Percentiles rank a stretch among this genome's conserved stretches.
phyloP scores from a whole-genome alignment of 2,797 vertebrate species.

The Pristis pectinata region DNA sequence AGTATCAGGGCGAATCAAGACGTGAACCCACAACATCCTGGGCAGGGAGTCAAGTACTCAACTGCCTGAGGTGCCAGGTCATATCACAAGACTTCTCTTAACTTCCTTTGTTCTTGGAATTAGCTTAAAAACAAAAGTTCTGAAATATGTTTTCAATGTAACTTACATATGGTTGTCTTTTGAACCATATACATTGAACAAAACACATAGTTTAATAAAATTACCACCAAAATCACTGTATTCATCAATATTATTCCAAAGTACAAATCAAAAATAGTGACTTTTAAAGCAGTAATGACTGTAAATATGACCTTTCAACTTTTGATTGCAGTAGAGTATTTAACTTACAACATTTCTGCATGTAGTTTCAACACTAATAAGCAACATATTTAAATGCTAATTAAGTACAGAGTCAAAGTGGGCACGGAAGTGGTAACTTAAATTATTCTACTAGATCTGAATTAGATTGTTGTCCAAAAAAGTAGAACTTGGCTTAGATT shows the following conservation, averaged over 20 bases:
- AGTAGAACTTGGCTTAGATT: not conserved
- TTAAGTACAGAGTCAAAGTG: not conserved
- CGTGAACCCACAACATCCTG: slow-evolving; percentile 36
- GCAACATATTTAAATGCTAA: not conserved
- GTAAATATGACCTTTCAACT: not conserved
- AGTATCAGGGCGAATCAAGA: slow-evolving; percentile 21
- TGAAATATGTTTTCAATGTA: slow-evolving; percentile 20
- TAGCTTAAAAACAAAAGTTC: slow-evolving; percentile 14
- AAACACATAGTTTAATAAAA: not conserved
- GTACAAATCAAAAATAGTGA: not conserved
- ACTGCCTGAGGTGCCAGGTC: slow-evolving; percentile 22
- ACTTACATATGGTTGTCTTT: slow-evolving; percentile 6
- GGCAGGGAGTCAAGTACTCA: slow-evolving; percentile 30
- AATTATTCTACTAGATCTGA: not conserved
- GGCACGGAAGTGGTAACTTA: not conserved
- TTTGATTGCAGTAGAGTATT: not conserved
- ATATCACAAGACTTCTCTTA: slow-evolving; percentile 1
- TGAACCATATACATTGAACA: not conserved
- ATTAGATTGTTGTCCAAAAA: not conserved
- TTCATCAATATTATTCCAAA: not conserved
- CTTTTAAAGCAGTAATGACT: not conserved
- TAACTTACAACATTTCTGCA: not conserved
- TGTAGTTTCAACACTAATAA: not conserved
- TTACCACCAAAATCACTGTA: not conserved
- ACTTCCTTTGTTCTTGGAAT: slow-evolving; percentile 32